Evolutionary conservation across 2,113 vertebrate genomes (phyloP).

Genomic region (Aplodontia rufa): DNA sequence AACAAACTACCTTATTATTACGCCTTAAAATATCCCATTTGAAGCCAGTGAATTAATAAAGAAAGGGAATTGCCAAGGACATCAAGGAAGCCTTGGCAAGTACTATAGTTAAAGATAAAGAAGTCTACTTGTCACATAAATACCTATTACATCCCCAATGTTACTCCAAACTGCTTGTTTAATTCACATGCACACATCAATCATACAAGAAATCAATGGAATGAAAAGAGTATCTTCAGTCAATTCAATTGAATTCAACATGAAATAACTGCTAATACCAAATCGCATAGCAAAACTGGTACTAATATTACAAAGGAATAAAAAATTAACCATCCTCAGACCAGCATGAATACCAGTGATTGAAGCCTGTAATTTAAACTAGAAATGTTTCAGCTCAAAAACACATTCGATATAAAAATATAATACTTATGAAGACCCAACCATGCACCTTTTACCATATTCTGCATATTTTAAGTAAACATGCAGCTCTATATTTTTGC

Average conservation of each 20-base stretch:
- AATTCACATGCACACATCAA: not conserved
- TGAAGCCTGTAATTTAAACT: not conserved
- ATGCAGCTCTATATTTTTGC: not conserved
- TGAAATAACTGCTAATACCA: constrained; percentile 27
- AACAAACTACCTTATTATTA: not conserved
- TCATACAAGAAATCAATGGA: not conserved
- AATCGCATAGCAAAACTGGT: not conserved
- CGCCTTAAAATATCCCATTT: not conserved
- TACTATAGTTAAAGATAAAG: not conserved
- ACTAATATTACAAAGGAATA: not conserved
- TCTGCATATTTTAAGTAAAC: not conserved
- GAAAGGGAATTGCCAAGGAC: not conserved
- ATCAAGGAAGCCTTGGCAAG: not conserved
- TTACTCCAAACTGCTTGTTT: not conserved
- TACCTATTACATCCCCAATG: not conserved
- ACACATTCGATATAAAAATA: no score
- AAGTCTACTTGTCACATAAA: not conserved
- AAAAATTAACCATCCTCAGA: not conserved
- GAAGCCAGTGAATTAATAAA: not conserved
- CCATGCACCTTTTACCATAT: not conserved
- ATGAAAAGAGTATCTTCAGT: not conserved
- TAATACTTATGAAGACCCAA: not conserved
- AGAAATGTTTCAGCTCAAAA: not conserved
- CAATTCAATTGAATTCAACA: not conserved
- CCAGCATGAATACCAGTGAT: not conserved